These are phyloP conservation scores for Mycteria americana DNA, from an alignment of 2,797 vertebrate genomes.

Conservation along the genomic window DNA sequence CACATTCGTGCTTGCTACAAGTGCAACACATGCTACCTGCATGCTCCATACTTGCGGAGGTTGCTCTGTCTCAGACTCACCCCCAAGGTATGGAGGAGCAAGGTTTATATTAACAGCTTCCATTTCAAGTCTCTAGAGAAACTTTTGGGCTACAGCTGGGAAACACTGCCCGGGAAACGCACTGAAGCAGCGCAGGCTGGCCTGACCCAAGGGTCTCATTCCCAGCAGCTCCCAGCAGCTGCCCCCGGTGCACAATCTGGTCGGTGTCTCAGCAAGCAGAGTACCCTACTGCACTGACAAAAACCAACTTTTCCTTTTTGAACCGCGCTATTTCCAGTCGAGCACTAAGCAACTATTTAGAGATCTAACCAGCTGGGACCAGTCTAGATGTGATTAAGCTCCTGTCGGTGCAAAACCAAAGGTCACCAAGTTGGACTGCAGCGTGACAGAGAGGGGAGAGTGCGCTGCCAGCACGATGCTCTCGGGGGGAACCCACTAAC, in stretches of 20 bases:
- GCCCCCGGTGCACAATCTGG: accelerated
- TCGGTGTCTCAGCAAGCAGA: background rate
- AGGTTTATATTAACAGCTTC: background rate
- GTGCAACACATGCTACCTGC: accelerated
- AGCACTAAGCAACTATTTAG: background rate
- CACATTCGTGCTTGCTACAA: accelerated
- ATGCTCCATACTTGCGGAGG: accelerated
- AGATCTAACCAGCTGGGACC: background rate
- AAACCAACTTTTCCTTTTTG: background rate
- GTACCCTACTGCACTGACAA: background rate
- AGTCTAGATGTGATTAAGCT: background rate
- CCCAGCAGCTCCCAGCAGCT: background rate
- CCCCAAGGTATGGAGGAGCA: accelerated
- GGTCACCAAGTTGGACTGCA: background rate
- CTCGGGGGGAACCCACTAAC: background rate
- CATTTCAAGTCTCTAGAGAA: too few species aligned
- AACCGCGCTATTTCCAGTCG: accelerated
- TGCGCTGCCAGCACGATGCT: accelerated
- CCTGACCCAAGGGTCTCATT: background rate
- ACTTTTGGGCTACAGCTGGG: background rate
- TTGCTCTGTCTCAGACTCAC: accelerated
- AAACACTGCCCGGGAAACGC: background rate
- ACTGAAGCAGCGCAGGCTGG: background rate
- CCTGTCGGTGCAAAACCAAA: background rate
- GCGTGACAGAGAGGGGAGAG: background rate